Conservation (phyloP, 2,888 invertebrate genomes). For the Coecobrya sp. region DNA sequence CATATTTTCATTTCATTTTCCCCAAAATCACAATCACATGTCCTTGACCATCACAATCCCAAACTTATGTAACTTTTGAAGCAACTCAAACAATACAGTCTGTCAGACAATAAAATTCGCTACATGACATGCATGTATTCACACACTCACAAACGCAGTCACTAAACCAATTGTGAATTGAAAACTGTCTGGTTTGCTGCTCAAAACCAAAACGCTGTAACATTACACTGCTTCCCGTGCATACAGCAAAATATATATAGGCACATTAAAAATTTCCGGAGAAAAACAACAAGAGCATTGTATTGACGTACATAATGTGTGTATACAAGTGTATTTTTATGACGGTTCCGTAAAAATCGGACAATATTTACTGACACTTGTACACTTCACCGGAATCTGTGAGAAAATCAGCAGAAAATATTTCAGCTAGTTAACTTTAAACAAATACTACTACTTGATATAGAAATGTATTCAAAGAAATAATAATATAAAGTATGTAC, state of each 20-base stretch:
- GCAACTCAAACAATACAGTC: conserved; percentile 6
- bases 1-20: conserved; percentile 7
- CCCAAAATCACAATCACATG: conserved; percentile 25
- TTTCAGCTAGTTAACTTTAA: too few species aligned
- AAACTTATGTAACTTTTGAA: background rate
- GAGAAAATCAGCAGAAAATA: conserved; percentile 22
- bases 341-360: background rate
- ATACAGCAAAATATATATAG: background rate
- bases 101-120: conserved; percentile 14
- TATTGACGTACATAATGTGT: background rate
- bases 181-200: too few species aligned
- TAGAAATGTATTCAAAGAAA: too few species aligned
- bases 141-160: too few species aligned
- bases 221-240: background rate
- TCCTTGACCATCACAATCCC: conserved; percentile 28
- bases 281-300: too few species aligned
- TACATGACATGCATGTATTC: background rate
- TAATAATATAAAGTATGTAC: too few species aligned
- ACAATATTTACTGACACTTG: background rate
- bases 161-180: too few species aligned
- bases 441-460: too few species aligned
- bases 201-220: too few species aligned
- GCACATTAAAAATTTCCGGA: background rate
- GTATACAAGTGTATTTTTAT: background rate
- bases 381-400: background rate